Percentiles rank a stretch among this genome's conserved stretches.
phyloP scores from a whole-genome alignment of 2,888 invertebrate genomes.

The Calliphora vomitoria region DNA sequence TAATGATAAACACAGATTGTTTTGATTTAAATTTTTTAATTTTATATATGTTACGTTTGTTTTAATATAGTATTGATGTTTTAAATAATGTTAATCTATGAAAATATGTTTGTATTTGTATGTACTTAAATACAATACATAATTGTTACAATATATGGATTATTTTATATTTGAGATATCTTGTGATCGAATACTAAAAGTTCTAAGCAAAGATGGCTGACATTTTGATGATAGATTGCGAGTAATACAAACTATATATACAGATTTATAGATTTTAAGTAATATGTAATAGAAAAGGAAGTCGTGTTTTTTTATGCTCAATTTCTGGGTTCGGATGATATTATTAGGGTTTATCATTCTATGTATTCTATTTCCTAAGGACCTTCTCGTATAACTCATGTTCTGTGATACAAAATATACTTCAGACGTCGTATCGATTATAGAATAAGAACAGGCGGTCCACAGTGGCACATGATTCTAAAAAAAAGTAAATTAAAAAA shows the following conservation, averaged over 20 bases:
- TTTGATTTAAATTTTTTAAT: background rate
- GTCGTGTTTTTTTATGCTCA: no score
- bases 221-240: conserved; percentile 23
- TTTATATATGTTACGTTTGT: background rate
- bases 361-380: no score
- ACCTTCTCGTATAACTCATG: no score
- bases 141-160: background rate
- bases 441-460: no score
- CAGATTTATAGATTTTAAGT: no score
- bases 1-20: conserved; percentile 5
- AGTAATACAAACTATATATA: background rate
- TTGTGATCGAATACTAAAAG: conserved; percentile 10
- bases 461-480: no score
- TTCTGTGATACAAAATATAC: no score
- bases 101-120: conserved; percentile 15
- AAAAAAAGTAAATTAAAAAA: no score
- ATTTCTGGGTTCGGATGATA: no score
- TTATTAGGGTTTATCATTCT: no score
- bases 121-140: background rate
- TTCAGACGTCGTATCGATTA: no score
- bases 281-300: no score
- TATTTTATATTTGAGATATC: background rate
- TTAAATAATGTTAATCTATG: conserved; percentile 23
- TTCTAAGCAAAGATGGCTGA: conserved; percentile 34
- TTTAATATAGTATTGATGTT: conserved; percentile 31